Conservation (phyloP, 2,797 vertebrate species). For the Nasua narica region DNA sequence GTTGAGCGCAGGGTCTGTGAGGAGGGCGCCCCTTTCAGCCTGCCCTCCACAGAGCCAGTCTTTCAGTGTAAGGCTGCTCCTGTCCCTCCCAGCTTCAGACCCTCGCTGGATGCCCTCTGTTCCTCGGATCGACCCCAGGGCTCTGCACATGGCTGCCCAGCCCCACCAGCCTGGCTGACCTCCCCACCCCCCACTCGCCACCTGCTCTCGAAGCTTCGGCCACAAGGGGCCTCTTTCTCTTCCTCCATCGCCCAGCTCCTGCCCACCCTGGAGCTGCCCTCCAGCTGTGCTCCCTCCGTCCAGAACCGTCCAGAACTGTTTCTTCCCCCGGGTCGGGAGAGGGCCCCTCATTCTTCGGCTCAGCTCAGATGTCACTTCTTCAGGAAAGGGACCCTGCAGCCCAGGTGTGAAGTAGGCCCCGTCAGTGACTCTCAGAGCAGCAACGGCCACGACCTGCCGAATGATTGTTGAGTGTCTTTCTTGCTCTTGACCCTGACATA, state of each 20-base stretch:
- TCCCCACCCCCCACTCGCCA: background rate
- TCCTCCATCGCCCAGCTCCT: background rate
- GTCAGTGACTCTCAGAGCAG: background rate
- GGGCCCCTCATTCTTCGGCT: background rate
- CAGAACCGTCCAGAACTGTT: background rate
- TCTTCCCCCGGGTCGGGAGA: background rate
- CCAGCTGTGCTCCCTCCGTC: background rate
- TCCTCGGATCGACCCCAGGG: background rate
- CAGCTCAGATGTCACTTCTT: background rate
- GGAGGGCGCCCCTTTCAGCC: background rate
- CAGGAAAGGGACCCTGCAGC: background rate
- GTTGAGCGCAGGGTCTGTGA: background rate
- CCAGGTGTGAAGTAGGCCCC: background rate
- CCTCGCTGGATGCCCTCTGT: background rate
- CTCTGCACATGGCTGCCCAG: background rate
- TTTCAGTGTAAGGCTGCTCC: background rate
- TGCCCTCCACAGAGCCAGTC: background rate
- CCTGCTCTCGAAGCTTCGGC: background rate
- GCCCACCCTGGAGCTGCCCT: background rate
- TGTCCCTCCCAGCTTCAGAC: background rate
- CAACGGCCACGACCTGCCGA: fast-evolving
- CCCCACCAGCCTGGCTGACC: background rate
- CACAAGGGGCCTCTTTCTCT: background rate
- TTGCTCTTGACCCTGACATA: background rate
- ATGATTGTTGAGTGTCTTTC: background rate